Evolutionary conservation across 2,888 invertebrate genomes (phyloP).

Genomic region (Leptogaster cylindrica): DNA sequence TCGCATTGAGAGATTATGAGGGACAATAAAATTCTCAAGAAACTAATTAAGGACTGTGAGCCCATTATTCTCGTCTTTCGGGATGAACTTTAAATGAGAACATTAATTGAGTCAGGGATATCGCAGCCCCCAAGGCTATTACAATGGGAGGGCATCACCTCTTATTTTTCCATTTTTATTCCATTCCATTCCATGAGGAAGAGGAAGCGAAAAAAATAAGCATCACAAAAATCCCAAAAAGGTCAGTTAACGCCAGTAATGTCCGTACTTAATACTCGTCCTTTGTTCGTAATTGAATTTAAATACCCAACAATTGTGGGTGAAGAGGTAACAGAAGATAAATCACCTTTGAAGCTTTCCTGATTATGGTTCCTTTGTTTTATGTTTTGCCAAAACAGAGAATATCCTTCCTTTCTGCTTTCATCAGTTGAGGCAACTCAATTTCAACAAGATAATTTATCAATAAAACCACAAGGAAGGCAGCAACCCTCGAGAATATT

Average conservation of each 20-base stretch:
- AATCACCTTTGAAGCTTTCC: constrained; percentile 28
- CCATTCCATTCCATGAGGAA: neutral
- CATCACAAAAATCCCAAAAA: constrained; percentile 23
- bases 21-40: constrained; percentile 15
- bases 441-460: constrained; percentile 28
- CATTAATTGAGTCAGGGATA: constrained; percentile 33
- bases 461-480: constrained; percentile 18
- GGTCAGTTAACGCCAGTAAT: constrained; percentile 26
- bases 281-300: constrained; percentile 33
- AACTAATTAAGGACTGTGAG: constrained; percentile 19
- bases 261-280: constrained; percentile 26
- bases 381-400: neutral
- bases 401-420: neutral
- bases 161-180: constrained; percentile 29
- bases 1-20: constrained; percentile 22
- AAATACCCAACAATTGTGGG: constrained; percentile 33
- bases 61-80: constrained; percentile 20
- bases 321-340: constrained; percentile 29
- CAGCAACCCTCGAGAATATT: neutral
- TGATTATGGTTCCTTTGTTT: constrained; percentile 28
- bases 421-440: neutral
- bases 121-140: constrained; percentile 17
- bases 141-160: constrained; percentile 5
- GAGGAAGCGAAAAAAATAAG: too few relatives aligned
- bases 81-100: constrained; percentile 33